Conservation (phyloP, 2,797 vertebrate species). For the Pseudomugil tenellus region DNA sequence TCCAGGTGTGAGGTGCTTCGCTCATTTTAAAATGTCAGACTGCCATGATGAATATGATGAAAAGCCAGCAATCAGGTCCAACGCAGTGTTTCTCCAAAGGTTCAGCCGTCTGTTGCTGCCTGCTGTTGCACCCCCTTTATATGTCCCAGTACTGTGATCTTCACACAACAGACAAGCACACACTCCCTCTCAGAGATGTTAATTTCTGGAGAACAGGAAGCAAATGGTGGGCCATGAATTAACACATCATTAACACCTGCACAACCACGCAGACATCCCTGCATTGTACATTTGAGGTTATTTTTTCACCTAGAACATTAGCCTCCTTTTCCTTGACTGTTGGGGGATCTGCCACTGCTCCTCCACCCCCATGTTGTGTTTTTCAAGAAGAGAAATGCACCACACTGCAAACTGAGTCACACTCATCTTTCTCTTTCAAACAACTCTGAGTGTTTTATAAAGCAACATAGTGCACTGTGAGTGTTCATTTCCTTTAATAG, state of each 20-base stretch:
- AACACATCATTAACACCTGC: slow-evolving; percentile 69
- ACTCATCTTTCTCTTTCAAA: slow-evolving; percentile 50
- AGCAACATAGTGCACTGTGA: slow-evolving; percentile 38
- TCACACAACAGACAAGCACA: slow-evolving; percentile 46
- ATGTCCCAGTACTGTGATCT: slow-evolving; percentile 38
- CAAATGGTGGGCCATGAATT: slow-evolving; percentile 61
- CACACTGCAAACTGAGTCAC: slow-evolving; percentile 58
- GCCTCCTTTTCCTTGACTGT: slow-evolving; percentile 24
- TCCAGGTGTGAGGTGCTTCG: slow-evolving; percentile 52
- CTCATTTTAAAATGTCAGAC: slow-evolving; percentile 58
- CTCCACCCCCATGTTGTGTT: slow-evolving; percentile 41
- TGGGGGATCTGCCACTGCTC: slow-evolving; percentile 14
- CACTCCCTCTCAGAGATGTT: slow-evolving; percentile 35
- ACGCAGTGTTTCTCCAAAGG: slow-evolving; percentile 61
- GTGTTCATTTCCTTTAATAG: slow-evolving; percentile 69
- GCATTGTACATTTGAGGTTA: slow-evolving; percentile 9
- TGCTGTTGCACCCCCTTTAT: slow-evolving; percentile 48
- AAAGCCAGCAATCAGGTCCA: slow-evolving; percentile 47
- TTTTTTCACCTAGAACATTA: slow-evolving; percentile 7
- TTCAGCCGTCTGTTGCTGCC: slow-evolving; percentile 60
- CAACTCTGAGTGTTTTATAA: slow-evolving; percentile 42
- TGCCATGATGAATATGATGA: slow-evolving; percentile 47
- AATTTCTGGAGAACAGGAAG: slow-evolving; percentile 45
- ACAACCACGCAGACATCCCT: slow-evolving; percentile 9
- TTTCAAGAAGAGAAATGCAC: slow-evolving; percentile 25